Percentiles rank a stretch among this genome's conserved stretches.
Conservation (phyloP, 2,113 vertebrate genomes). For the Myodes glareolus region DNA sequence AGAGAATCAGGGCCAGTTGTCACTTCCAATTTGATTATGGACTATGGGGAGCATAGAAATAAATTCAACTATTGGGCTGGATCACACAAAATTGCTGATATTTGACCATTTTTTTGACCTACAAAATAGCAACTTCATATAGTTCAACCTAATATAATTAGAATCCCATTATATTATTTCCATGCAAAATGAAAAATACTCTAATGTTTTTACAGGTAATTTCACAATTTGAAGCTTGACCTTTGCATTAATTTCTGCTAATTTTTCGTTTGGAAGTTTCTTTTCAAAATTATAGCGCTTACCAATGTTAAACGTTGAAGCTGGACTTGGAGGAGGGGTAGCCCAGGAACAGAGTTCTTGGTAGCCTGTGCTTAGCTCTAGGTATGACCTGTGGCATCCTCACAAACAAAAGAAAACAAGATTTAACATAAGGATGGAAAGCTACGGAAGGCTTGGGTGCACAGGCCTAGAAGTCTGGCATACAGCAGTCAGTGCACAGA, state of each 20-base stretch:
- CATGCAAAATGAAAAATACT: conserved; percentile 19
- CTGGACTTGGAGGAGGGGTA: no score
- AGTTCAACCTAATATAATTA: conserved; percentile 40
- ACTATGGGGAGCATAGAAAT: background rate
- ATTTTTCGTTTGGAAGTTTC: background rate
- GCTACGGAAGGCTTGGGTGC: background rate
- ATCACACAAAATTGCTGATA: conserved; percentile 54
- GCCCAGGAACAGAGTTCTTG: background rate
- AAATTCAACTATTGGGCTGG: conserved; percentile 59
- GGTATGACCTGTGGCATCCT: background rate
- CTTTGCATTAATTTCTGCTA: conserved; percentile 10
- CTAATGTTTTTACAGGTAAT: conserved; percentile 8
- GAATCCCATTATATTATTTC: background rate
- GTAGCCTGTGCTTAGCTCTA: no score
- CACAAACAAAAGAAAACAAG: background rate
- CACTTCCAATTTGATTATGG: conserved; percentile 51
- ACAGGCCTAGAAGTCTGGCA: background rate
- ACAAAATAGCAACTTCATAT: conserved; percentile 24
- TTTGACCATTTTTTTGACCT: conserved; percentile 45
- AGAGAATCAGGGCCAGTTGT: conserved; percentile 28
- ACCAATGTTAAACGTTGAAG: background rate
- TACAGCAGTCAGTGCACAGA: background rate
- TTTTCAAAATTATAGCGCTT: background rate
- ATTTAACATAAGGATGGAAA: background rate
- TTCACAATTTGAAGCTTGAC: conserved; percentile 49